A percentile compares a stretch with the other conserved stretches of the same genome.
These are phyloP conservation scores for Sylvicapra grimmia DNA, from an alignment of 2,113 vertebrate species.

Conservation along the genomic window DNA sequence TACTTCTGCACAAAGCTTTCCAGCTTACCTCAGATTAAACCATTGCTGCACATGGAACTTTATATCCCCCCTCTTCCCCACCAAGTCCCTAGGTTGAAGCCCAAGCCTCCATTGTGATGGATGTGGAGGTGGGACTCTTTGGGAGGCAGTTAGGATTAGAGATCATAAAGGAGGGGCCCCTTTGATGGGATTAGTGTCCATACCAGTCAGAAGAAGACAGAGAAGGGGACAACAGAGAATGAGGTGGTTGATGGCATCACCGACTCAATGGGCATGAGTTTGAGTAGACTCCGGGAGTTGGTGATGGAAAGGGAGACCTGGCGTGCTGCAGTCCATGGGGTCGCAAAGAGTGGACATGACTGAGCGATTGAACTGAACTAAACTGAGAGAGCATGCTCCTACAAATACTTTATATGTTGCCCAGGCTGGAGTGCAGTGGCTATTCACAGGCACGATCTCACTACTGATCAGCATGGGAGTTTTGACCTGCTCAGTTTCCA, in stretches of 20 bases:
- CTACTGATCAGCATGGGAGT: accelerated
- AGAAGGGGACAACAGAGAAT: background rate
- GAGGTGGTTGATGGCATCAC: background rate
- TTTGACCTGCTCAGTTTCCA: background rate
- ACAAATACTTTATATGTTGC: background rate
- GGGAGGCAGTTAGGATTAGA: too few species aligned
- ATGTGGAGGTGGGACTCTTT: too few species aligned
- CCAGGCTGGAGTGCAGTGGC: background rate
- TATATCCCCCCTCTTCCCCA: accelerated
- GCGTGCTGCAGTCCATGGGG: background rate
- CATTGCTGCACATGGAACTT: background rate
- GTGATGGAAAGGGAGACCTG: background rate
- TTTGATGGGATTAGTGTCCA: background rate
- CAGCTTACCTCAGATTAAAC: background rate
- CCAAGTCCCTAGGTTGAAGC: background rate
- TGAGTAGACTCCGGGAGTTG: background rate
- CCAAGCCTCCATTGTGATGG: background rate
- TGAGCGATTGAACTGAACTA: background rate
- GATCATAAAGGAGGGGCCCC: background rate
- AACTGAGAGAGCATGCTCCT: background rate
- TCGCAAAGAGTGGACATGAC: accelerated
- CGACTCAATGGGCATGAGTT: accelerated
- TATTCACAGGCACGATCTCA: background rate
- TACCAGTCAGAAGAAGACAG: background rate
- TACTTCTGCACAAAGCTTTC: background rate